Percentiles rank a stretch among this genome's conserved stretches.
Conservation (phyloP, 2,113 vertebrate species). For the Pelmatolapia mariae region DNA sequence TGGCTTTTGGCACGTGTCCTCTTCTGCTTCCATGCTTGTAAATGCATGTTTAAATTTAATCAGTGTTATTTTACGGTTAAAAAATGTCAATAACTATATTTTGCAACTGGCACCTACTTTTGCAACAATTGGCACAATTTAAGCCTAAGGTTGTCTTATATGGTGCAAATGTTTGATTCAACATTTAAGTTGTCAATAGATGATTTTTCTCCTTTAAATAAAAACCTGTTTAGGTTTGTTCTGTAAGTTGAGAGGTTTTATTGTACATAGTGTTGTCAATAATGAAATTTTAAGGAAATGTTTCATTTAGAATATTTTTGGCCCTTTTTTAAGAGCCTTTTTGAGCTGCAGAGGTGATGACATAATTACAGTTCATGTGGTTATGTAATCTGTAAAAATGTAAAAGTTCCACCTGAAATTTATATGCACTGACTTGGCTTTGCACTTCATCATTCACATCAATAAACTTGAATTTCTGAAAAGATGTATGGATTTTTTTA, state of each 20-base stretch:
- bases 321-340: not conserved
- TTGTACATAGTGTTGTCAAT: not conserved
- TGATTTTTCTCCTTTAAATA: not conserved
- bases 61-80: not conserved
- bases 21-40: not conserved
- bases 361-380: not conserved
- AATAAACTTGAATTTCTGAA: constrained; percentile 25
- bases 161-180: not conserved
- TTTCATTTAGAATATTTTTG: not conserved
- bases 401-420: not conserved
- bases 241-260: not conserved
- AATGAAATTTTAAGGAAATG: not conserved
- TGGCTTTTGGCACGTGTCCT: not conserved
- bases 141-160: not conserved
- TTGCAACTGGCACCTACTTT: not conserved
- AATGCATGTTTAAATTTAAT: not conserved
- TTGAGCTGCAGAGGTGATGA: not conserved
- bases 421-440: not conserved
- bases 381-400: not conserved
- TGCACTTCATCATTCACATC: not conserved
- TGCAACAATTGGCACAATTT: not conserved
- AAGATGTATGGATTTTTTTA: rapidly evolving
- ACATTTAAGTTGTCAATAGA: not conserved
- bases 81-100: not conserved
- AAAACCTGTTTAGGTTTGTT: not conserved